A percentile compares a stretch with the other conserved stretches of the same genome.
Evolutionary conservation across 2,113 vertebrate species (phyloP).

Genomic region (Peromyscus leucopus): DNA sequence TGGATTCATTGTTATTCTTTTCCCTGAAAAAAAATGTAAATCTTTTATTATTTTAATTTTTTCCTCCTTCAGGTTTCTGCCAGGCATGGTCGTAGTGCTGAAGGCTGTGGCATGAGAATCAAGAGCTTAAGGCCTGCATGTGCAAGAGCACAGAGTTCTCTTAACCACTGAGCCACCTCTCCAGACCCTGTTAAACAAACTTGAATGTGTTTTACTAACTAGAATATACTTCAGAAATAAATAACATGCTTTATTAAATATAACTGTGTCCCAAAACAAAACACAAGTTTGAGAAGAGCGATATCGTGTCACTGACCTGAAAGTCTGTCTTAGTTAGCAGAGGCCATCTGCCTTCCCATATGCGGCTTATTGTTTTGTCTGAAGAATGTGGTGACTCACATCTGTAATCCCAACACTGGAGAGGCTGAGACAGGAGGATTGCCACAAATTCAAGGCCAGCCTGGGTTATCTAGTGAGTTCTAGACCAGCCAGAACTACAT

Average conservation of each 20-base stretch:
- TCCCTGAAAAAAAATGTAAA: background rate
- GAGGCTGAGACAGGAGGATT: background rate
- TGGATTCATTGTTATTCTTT: background rate
- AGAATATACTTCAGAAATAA: background rate
- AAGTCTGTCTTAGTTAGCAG: background rate
- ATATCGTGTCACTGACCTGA: background rate
- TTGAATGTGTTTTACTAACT: background rate
- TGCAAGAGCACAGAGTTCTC: no score
- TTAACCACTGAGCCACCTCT: no score
- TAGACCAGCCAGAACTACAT: no score
- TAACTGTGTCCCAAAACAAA: background rate
- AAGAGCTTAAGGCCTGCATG: background rate
- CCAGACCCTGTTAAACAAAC: background rate
- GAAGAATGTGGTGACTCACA: background rate
- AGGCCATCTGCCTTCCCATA: background rate
- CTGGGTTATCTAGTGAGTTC: background rate
- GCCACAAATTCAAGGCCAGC: background rate
- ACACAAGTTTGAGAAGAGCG: background rate
- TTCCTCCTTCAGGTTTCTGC: background rate
- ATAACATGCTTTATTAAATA: background rate
- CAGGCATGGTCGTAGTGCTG: background rate
- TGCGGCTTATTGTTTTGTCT: background rate
- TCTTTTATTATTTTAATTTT: background rate
- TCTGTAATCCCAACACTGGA: background rate
- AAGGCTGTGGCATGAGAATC: background rate